Evolutionary conservation across 1,140 invertebrate genomes (phyloP).

Genomic region (Heliothis virescens): DNA sequence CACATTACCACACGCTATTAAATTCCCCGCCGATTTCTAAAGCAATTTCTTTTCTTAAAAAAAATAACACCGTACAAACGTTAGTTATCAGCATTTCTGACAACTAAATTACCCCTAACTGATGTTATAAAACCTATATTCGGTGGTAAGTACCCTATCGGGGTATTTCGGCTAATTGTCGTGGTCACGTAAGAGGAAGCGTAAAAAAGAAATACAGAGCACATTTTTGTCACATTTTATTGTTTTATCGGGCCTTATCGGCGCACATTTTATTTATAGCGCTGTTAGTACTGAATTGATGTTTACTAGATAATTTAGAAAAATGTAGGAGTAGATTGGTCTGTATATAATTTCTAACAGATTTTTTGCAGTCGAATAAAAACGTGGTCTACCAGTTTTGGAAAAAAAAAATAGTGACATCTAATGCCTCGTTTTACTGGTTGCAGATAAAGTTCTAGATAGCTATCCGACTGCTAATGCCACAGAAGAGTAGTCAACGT

Average conservation of each 20-base stretch:
- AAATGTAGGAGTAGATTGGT: background rate
- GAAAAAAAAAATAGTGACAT: too few relatives aligned
- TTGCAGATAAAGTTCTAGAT: too few relatives aligned
- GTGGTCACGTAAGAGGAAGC: conserved; percentile 20
- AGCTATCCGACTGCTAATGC: too few relatives aligned
- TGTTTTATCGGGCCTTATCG: conserved; percentile 19
- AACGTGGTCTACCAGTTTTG: too few relatives aligned
- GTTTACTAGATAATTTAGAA: conserved; percentile 11
- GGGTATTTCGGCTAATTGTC: conserved; percentile 23
- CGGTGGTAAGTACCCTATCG: background rate
- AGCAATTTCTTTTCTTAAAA: too few relatives aligned
- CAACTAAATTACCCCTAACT: conserved; percentile 1
- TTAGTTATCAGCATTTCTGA: background rate
- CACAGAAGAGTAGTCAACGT: too few relatives aligned
- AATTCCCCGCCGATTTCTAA: too few relatives aligned
- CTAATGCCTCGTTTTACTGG: too few relatives aligned
- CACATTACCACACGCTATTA: too few relatives aligned
- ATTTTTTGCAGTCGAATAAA: too few relatives aligned
- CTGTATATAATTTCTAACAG: too few relatives aligned
- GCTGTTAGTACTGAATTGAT: conserved; percentile 16
- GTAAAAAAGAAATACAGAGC: conserved; percentile 9
- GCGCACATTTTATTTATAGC: conserved; percentile 18
- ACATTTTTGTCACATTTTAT: conserved; percentile 22
- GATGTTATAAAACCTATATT: background rate
- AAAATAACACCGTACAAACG: background rate